Percentiles rank a stretch among this genome's conserved stretches.
phyloP scores from a whole-genome alignment of 92 coral and sea anemone species.

The Plumapathes pennacea region DNA sequence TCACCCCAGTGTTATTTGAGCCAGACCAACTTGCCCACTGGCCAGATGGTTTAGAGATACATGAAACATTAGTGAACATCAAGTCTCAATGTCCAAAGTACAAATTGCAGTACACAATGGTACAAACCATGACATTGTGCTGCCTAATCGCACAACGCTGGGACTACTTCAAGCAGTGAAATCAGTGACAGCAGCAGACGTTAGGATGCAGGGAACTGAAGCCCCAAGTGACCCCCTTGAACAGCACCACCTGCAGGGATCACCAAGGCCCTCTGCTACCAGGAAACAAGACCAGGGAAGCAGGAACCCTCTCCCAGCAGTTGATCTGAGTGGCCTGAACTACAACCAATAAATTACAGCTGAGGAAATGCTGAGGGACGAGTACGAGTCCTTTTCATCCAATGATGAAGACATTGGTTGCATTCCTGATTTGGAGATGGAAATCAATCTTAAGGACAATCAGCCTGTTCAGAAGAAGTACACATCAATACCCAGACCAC shows the following conservation, averaged over 20 bases:
- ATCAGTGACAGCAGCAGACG: constrained; percentile 14
- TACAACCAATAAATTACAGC: constrained; percentile 1
- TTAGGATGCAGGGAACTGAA: neutral
- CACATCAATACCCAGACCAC: constrained; percentile 7
- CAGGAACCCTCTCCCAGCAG: constrained; percentile 15
- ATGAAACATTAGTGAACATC: constrained; percentile 28
- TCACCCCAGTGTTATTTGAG: constrained; percentile 15
- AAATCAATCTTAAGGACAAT: constrained; percentile 9
- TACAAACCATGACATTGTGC: constrained; percentile 27
- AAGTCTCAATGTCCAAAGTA: constrained; percentile 16
- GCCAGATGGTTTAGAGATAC: constrained; percentile 9
- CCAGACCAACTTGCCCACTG: constrained; percentile 8
- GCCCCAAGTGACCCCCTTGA: neutral
- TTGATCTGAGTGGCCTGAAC: constrained; percentile 7
- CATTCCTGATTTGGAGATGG: constrained; percentile 26
- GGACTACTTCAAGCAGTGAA: constrained; percentile 30
- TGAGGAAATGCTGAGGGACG: constrained; percentile 11
- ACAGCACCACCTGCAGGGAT: neutral
- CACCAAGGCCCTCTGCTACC: neutral
- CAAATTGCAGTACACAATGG: constrained; percentile 20
- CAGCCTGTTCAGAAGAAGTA: constrained; percentile 27
- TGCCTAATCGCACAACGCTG: constrained; percentile 14
- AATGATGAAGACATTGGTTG: constrained; percentile 18
- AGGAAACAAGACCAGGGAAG: neutral
- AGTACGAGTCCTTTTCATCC: constrained; percentile 3